phyloP scores from a whole-genome alignment of 2,113 vertebrate genomes.

The Dipodomys ordii region DNA sequence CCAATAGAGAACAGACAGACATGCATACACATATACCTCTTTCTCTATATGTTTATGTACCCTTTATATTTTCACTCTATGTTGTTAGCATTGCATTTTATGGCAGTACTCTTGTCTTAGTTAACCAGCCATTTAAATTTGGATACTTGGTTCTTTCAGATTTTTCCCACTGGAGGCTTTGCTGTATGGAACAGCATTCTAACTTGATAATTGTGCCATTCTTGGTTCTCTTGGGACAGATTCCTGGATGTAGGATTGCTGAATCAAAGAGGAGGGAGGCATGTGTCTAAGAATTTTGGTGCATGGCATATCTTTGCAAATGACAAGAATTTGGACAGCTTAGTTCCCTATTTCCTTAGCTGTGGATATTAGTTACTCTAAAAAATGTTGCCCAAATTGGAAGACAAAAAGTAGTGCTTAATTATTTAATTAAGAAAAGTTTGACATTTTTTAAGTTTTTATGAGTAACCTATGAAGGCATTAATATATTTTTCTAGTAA shows the following conservation, averaged over 20 bases:
- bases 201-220: neutral
- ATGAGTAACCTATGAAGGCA: neutral
- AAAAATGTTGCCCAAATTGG: neutral
- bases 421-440: slow-evolving; percentile 3
- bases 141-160: neutral
- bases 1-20: too few relatives aligned
- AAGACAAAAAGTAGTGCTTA: neutral
- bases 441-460: neutral
- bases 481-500: slow-evolving; percentile 4
- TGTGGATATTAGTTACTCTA: neutral
- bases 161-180: neutral
- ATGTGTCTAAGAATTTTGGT: neutral
- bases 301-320: neutral
- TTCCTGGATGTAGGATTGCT: neutral
- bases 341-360: neutral
- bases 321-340: too few relatives aligned
- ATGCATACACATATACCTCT: too few relatives aligned
- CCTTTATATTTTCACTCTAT: too few relatives aligned
- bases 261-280: neutral
- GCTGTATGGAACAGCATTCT: neutral
- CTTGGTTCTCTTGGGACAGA: neutral
- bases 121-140: neutral
- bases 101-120: neutral
- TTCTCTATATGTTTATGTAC: too few relatives aligned
- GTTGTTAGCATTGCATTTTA: neutral